Evolutionary conservation across 2,888 invertebrate genomes (phyloP), one percentile per base, ranked within the genome.

Genomic region (Drosophila pullipes): DNA sequence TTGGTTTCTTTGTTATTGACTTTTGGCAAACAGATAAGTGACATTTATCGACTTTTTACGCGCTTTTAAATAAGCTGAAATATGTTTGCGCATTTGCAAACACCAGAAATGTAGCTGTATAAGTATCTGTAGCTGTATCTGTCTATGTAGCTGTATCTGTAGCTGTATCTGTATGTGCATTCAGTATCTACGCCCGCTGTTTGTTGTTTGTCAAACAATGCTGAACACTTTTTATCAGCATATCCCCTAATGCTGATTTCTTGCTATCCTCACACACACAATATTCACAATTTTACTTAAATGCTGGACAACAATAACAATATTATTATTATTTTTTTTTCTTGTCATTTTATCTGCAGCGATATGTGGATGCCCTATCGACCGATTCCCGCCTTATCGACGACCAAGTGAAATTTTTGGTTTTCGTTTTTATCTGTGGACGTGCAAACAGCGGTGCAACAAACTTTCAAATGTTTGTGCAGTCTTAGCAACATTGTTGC

Each of bases 41-140:
- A 85, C 91, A 85, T 88, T 91, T 87, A 87, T 90, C 91, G 90
- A 90, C 83, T 90, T 90, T 89, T 90, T 87, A 87, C 89, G 85
- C 90, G 78, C 74, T 91, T 89, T 90, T 88, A 77, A 91, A 85
- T 85, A 85, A 88, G 82, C 85, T 90, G 85, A 82, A 85, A 90
- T 86, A 60, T 90, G 85, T 89, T 89, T 89, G 81, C 81, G 49
- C 67, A 76, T 84, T 90, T 82, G 69, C 62, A 78, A 69, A 73
- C 71, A 71, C 41, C 52, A 67, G n/a, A 55, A 39, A 33, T 1
- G 54, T 64, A 39, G 69, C 69, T 81, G 67, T 61, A 33, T 41
- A 55, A 67, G 54, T 83, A 72, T 60, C 62, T 66, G 64, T 81
- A 68, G 69, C 70, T 78, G 53, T 64, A 37, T 67, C 69, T 74